Evolutionary conservation across 2,888 invertebrate species (phyloP).

Genomic region (Ceriagrion tenellum): DNA sequence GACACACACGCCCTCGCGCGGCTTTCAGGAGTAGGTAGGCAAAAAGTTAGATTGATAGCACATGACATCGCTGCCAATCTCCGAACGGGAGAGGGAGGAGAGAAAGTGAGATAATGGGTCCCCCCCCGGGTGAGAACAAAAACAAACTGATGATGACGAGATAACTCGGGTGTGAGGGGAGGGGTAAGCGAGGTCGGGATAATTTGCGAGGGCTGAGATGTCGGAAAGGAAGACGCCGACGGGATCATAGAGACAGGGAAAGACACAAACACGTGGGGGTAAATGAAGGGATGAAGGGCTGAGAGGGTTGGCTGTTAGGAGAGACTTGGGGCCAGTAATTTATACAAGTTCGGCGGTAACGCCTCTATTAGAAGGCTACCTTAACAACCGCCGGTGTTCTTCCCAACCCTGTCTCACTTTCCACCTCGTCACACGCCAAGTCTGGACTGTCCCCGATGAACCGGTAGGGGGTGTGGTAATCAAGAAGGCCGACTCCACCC

Average conservation of each 20-base stretch:
- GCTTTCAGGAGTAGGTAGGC: not conserved
- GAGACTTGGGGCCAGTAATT: not conserved
- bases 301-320: not conserved
- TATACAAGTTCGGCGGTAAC: not conserved
- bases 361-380: not conserved
- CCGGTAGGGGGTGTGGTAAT: not conserved
- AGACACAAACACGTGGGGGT: no score
- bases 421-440: not conserved
- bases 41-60: constrained; percentile 3
- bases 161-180: not conserved
- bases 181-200: not conserved
- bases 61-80: not conserved
- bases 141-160: not conserved
- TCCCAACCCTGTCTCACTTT: not conserved
- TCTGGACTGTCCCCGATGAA: not conserved
- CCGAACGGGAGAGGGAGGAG: not conserved
- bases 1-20: not conserved
- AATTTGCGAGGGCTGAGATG: not conserved
- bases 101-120: not conserved
- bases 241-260: not conserved
- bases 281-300: not conserved
- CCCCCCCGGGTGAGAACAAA: not conserved
- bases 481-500: not conserved
- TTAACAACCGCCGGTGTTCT: not conserved
- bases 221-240: not conserved